Evolutionary conservation across 2,888 invertebrate species (phyloP).

Genomic region (Drosophila siamana): DNA sequence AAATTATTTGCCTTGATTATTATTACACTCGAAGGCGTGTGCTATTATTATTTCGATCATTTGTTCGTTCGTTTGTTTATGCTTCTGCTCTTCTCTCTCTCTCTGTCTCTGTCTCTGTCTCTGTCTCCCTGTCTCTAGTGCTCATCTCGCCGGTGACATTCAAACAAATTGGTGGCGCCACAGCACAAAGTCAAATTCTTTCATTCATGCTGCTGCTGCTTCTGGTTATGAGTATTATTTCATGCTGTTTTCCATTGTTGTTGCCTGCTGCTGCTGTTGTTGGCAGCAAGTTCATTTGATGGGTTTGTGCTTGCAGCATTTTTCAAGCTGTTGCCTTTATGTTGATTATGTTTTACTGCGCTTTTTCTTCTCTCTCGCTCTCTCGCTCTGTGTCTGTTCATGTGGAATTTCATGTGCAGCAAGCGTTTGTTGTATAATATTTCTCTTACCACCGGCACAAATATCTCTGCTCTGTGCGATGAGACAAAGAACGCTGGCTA

Average conservation of each 20-base stretch:
- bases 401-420: constrained; percentile 1
- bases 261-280: constrained; percentile 5
- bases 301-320: constrained; percentile 29
- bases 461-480: no score
- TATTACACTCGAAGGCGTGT: no score
- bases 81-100: no score
- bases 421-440: no score
- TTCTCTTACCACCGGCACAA: no score
- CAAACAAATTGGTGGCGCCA: constrained; percentile 23
- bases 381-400: no score
- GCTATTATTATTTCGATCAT: no score
- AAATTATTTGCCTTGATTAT: not conserved
- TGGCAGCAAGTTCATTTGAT: constrained; percentile 26
- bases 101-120: no score
- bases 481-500: no score
- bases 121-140: no score
- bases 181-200: constrained; percentile 13
- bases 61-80: no score
- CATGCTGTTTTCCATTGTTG: not conserved
- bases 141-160: constrained; percentile 6
- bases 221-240: not conserved
- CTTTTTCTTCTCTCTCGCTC: not conserved
- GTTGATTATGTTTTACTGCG: constrained; percentile 34
- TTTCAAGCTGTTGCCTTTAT: constrained; percentile 28
- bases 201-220: not conserved